phyloP scores from a whole-genome alignment of 2,888 invertebrate species.

The Schizotus pectinicornis region DNA sequence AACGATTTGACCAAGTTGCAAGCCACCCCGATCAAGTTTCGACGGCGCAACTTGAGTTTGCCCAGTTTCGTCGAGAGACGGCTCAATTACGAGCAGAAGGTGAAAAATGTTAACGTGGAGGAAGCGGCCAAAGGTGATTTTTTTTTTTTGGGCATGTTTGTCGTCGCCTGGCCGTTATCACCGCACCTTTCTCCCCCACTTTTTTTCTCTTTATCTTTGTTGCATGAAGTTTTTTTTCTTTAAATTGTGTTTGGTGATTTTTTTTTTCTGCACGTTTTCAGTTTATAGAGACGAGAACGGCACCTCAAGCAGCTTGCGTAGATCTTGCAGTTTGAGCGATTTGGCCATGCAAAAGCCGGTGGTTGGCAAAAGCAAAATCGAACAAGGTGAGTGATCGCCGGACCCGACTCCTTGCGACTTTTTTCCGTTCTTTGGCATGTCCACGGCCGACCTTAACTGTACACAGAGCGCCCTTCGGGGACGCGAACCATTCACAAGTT shows the following conservation, averaged over 20 bases:
- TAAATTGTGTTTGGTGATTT: constrained; percentile 35
- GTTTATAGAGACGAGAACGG: constrained; percentile 53
- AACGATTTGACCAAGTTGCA: constrained; percentile 59
- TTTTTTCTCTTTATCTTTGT: constrained; percentile 5
- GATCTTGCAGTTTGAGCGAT: constrained; percentile 83
- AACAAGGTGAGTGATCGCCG: constrained; percentile 47
- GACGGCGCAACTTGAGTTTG: constrained; percentile 68
- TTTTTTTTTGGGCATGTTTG: constrained; percentile 31
- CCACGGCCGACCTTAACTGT: no score
- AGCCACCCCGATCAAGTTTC: constrained; percentile 63
- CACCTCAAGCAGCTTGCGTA: constrained; percentile 70
- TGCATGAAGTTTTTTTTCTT: constrained; percentile 16
- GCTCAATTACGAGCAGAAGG: constrained; percentile 37
- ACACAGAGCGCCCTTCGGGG: no score
- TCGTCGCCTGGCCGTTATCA: constrained; percentile 24
- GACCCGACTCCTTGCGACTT: neutral
- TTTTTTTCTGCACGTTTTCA: constrained; percentile 50
- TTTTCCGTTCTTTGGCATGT: no score
- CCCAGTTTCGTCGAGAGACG: constrained; percentile 49
- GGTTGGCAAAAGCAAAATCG: constrained; percentile 51
- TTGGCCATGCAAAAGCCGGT: constrained; percentile 57
- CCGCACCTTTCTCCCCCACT: neutral
- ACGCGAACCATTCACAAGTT: no score
- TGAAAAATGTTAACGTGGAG: constrained; percentile 11
- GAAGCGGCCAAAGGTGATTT: constrained; percentile 28